phyloP scores from a whole-genome alignment of 2,113 vertebrate species.

The Spilogale gracilis region DNA sequence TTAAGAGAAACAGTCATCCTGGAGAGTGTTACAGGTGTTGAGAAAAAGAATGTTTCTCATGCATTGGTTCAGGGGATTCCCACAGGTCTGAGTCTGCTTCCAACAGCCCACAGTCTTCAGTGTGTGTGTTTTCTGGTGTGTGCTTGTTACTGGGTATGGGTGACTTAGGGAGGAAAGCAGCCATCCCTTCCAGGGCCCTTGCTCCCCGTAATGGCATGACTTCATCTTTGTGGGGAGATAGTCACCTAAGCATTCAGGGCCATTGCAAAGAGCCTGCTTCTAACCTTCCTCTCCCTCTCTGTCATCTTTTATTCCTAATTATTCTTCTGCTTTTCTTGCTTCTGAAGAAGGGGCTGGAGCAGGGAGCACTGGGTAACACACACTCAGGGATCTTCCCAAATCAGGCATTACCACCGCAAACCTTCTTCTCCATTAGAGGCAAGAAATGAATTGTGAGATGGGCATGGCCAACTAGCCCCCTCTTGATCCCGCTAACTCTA shows the following conservation, averaged over 20 bases:
- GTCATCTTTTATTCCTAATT: not conserved
- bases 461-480: not conserved
- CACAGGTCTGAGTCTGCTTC: slow-evolving; percentile 69
- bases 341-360: not conserved
- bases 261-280: not conserved
- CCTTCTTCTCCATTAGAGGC: not conserved
- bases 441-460: not conserved
- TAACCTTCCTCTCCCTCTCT: not conserved
- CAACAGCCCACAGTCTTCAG: slow-evolving; percentile 53
- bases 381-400: not conserved
- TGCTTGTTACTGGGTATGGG: slow-evolving; percentile 51
- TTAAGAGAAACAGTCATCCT: slow-evolving; percentile 68
- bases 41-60: slow-evolving; percentile 57
- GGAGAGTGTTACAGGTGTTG: slow-evolving; percentile 69
- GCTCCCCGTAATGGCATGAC: not conserved
- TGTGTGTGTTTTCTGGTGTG: slow-evolving; percentile 68
- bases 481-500: not conserved
- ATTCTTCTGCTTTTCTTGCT: slow-evolving; percentile 20
- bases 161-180: not conserved
- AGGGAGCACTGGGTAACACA: not conserved
- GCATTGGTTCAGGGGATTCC: slow-evolving; percentile 81
- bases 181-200: not conserved
- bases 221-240: not conserved
- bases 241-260: not conserved
- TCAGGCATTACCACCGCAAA: not conserved